Percentiles rank a stretch among this genome's conserved stretches.
phyloP scores from a whole-genome alignment of 2,888 invertebrate species.

The Sacculina carcini region DNA sequence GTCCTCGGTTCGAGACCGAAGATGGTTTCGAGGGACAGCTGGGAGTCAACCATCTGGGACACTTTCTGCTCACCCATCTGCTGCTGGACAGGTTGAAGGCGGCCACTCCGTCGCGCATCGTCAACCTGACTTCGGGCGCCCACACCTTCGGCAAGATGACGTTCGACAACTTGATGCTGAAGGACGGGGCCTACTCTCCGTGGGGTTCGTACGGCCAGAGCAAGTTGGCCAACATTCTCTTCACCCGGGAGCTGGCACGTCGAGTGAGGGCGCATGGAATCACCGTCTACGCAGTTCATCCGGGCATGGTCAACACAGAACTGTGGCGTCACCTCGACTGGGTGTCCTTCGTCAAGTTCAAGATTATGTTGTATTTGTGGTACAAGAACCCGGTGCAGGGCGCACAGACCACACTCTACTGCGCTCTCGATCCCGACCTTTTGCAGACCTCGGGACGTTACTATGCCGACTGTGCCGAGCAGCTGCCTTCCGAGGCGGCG shows the following conservation, averaged over 20 bases:
- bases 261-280: slow-evolving; percentile 19
- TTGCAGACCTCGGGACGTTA: slow-evolving; percentile 8
- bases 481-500: slow-evolving; percentile 29
- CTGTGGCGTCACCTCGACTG: slow-evolving; percentile 19
- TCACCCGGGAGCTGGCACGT: slow-evolving; percentile 18
- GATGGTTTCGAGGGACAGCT: slow-evolving; percentile 58
- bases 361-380: background rate
- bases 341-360: slow-evolving; percentile 15
- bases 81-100: slow-evolving; percentile 36
- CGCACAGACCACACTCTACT: slow-evolving; percentile 47
- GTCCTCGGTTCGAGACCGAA: slow-evolving; percentile 30
- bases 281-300: slow-evolving; percentile 21
- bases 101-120: slow-evolving; percentile 32
- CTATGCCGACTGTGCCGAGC: slow-evolving; percentile 28
- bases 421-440: slow-evolving; percentile 26
- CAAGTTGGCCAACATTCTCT: slow-evolving; percentile 20
- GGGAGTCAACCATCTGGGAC: slow-evolving; percentile 55
- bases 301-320: slow-evolving; percentile 22
- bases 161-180: slow-evolving; percentile 14
- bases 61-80: slow-evolving; percentile 48
- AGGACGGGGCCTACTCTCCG: slow-evolving; percentile 8
- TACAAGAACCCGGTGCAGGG: slow-evolving; percentile 21
- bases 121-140: slow-evolving; percentile 44
- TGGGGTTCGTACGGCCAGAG: slow-evolving; percentile 18
- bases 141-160: slow-evolving; percentile 26